Evolutionary conservation across 2,888 invertebrate species (phyloP).

Genomic region (Chloromyia formosa): DNA sequence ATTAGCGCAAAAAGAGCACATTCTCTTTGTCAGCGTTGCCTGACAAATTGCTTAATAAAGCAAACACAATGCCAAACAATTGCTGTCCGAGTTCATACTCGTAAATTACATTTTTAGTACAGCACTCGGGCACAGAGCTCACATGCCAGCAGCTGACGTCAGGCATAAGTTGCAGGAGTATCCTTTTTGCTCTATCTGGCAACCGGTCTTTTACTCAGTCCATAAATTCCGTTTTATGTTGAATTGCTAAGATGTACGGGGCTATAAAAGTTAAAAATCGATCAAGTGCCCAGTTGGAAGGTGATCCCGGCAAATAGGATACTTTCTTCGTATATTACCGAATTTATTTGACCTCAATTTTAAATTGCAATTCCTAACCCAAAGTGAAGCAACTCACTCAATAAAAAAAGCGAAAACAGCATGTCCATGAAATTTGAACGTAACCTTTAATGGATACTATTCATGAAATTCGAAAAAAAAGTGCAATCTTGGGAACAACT

Average conservation of each 20-base stretch:
- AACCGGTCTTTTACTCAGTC: not conserved
- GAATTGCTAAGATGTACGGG: slow-evolving; percentile 12
- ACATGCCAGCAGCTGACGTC: not conserved
- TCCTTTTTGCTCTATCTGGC: not conserved
- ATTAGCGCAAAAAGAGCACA: not conserved
- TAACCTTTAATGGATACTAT: too few relatives aligned
- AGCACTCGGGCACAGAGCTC: too few relatives aligned
- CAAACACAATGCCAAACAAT: slow-evolving; percentile 14
- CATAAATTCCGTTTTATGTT: slow-evolving; percentile 20
- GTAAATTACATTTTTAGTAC: slow-evolving; percentile 25
- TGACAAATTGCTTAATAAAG: slow-evolving; percentile 13
- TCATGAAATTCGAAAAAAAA: too few relatives aligned
- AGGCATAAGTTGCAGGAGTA: not conserved
- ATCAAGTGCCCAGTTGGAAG: slow-evolving; percentile 6
- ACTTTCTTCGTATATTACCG: too few relatives aligned
- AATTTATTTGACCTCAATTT: too few relatives aligned
- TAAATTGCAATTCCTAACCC: too few relatives aligned
- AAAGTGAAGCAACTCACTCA: too few relatives aligned
- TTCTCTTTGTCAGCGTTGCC: not conserved
- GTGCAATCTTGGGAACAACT: too few relatives aligned
- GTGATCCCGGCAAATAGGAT: too few relatives aligned
- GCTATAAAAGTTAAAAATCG: slow-evolving; percentile 20
- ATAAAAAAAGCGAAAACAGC: too few relatives aligned
- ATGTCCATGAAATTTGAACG: too few relatives aligned
- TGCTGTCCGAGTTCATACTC: slow-evolving; percentile 13